Evolutionary conservation across 2,888 invertebrate genomes (phyloP).

Genomic region (Strigamia crassipes): DNA sequence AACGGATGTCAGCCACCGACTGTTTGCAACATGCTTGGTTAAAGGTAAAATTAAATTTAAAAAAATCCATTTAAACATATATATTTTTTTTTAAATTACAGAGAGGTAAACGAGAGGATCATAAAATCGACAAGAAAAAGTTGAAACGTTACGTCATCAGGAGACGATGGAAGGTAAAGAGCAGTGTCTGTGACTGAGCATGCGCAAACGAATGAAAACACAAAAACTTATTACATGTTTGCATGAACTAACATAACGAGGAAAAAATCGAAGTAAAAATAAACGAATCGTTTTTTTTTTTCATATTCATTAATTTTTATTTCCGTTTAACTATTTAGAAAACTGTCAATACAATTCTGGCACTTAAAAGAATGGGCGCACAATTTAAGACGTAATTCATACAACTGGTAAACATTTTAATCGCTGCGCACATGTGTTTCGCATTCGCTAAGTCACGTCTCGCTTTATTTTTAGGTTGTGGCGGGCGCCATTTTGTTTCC

Average conservation of each 20-base stretch:
- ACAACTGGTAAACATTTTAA: neutral
- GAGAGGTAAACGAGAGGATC: constrained; percentile 62
- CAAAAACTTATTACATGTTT: neutral
- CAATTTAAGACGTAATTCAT: constrained; percentile 25
- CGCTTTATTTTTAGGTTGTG: neutral
- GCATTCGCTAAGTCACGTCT: too few relatives aligned
- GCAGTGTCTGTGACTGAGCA: neutral
- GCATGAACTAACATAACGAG: neutral
- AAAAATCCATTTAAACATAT: neutral
- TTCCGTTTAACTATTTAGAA: constrained; percentile 64
- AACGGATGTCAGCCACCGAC: constrained; percentile 79
- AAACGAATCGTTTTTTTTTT: neutral
- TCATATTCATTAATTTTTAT: constrained; percentile 39
- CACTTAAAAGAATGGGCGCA: constrained; percentile 78
- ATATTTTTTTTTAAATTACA: constrained; percentile 18
- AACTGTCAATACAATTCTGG: constrained; percentile 84
- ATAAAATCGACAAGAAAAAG: constrained; percentile 72
- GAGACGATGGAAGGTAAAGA: constrained; percentile 72
- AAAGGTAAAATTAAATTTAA: constrained; percentile 56
- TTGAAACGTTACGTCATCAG: constrained; percentile 86
- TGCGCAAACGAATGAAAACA: neutral
- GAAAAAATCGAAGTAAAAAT: neutral
- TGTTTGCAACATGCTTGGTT: constrained; percentile 89
- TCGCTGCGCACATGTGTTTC: too few relatives aligned
- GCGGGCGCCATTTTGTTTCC: neutral